Conservation (phyloP, 2,113 vertebrate species). For the Coryphaenoides rupestris region DNA sequence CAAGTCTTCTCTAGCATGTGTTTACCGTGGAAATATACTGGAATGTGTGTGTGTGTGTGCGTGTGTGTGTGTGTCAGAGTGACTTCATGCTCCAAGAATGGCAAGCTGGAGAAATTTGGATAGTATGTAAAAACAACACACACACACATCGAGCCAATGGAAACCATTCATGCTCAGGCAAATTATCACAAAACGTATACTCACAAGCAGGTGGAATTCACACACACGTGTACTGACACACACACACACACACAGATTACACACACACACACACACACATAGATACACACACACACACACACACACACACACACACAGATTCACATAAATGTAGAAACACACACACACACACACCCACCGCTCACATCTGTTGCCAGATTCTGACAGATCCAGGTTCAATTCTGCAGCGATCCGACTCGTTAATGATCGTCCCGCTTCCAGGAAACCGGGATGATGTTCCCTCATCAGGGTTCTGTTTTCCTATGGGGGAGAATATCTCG, state of each 20-base stretch:
- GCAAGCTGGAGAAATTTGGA: conserved; percentile 18
- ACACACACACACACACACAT: background rate
- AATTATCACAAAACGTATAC: background rate
- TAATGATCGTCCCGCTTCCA: too few relatives aligned
- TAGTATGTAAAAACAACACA: background rate
- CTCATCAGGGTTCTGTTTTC: too few relatives aligned
- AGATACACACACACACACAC: background rate
- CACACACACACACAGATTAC: background rate
- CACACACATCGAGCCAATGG: background rate
- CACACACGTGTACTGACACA: background rate
- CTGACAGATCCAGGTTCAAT: too few relatives aligned
- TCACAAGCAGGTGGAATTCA: background rate
- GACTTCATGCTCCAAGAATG: conserved; percentile 56
- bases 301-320: background rate
- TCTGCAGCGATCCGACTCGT: too few relatives aligned
- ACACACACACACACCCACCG: too few relatives aligned
- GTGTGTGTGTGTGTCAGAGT: conserved; percentile 13
- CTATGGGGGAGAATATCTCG: too few relatives aligned
- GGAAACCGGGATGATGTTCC: too few relatives aligned
- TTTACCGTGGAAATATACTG: conserved; percentile 8
- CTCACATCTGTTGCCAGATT: too few relatives aligned
- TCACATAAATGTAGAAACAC: background rate
- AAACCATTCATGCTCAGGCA: background rate
- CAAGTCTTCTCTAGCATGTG: conserved; percentile 1
- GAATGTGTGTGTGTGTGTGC: conserved; percentile 17